These are phyloP conservation scores for Limenitis camilla DNA, from an alignment of 2,888 invertebrate genomes.

Conservation along the genomic window DNA sequence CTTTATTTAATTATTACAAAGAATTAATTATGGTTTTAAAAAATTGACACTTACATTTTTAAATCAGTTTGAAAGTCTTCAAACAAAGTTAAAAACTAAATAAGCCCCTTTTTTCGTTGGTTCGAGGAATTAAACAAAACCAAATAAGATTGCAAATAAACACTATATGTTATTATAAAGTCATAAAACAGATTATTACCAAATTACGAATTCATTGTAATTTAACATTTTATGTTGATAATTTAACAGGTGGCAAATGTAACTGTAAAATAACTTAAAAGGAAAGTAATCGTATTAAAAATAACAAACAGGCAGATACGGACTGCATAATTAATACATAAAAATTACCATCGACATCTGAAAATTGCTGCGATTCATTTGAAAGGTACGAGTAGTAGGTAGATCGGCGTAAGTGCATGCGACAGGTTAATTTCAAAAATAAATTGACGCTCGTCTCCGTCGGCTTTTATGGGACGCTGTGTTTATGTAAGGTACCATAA, in stretches of 20 bases:
- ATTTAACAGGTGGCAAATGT: conserved; percentile 21
- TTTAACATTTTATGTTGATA: not conserved
- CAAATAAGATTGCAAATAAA: too few relatives aligned
- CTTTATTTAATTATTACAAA: conserved; percentile 20
- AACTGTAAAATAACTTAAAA: conserved; percentile 19
- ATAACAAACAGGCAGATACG: conserved; percentile 20
- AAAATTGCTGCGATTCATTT: conserved; percentile 46
- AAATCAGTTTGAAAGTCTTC: not conserved
- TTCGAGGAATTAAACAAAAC: too few relatives aligned
- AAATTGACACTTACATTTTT: not conserved
- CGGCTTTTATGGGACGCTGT: conserved; percentile 48
- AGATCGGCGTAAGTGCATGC: conserved; percentile 48
- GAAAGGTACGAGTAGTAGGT: conserved; percentile 33
- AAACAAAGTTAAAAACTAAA: not conserved
- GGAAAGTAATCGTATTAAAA: conserved; percentile 23
- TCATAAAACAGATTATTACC: too few relatives aligned
- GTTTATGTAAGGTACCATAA: conserved; percentile 48
- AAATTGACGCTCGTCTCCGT: conserved; percentile 55
- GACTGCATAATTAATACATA: conserved; percentile 33
- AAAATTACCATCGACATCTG: conserved; percentile 37
- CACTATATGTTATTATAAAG: too few relatives aligned
- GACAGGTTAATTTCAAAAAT: conserved; percentile 71
- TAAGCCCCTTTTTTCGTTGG: not conserved
- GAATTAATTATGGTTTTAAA: conserved; percentile 9
- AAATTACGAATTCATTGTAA: not conserved